Evolutionary conservation across 2,888 invertebrate species (phyloP).

Genomic region (Acleris literana): DNA sequence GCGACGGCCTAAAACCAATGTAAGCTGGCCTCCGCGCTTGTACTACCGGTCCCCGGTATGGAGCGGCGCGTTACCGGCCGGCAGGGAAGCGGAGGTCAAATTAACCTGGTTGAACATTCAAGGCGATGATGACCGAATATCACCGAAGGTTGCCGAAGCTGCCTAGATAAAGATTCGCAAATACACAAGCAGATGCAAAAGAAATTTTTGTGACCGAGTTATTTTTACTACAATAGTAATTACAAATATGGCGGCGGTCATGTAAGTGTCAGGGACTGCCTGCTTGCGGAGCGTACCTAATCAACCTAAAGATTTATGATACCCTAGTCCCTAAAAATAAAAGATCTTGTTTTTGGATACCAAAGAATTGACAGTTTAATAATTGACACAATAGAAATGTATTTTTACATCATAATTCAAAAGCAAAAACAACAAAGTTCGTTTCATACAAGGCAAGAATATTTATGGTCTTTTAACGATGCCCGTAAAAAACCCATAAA

Average conservation of each 20-base stretch:
- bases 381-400: background rate
- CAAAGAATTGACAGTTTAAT: too few species aligned
- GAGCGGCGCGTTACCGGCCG: slow-evolving; percentile 39
- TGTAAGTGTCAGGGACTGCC: too few species aligned
- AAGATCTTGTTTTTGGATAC: too few species aligned
- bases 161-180: slow-evolving; percentile 36
- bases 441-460: slow-evolving; percentile 20
- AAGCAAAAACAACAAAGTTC: slow-evolving; percentile 19
- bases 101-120: slow-evolving; percentile 44
- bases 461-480: slow-evolving; percentile 31
- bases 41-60: slow-evolving; percentile 46
- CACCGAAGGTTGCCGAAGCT: slow-evolving; percentile 61
- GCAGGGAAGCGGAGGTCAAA: slow-evolving; percentile 48
- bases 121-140: slow-evolving; percentile 48
- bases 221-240: background rate
- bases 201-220: slow-evolving; percentile 15
- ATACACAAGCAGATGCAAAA: slow-evolving; percentile 28
- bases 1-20: slow-evolving; percentile 29
- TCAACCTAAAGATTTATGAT: too few species aligned
- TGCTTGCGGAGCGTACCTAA: too few species aligned
- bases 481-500: slow-evolving; percentile 26
- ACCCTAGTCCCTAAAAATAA: too few species aligned
- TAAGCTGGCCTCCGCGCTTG: slow-evolving; percentile 47
- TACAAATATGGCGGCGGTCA: background rate
- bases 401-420: slow-evolving; percentile 6